Conservation (phyloP, 2,113 vertebrate species). For the Leptocoma aspasia region DNA sequence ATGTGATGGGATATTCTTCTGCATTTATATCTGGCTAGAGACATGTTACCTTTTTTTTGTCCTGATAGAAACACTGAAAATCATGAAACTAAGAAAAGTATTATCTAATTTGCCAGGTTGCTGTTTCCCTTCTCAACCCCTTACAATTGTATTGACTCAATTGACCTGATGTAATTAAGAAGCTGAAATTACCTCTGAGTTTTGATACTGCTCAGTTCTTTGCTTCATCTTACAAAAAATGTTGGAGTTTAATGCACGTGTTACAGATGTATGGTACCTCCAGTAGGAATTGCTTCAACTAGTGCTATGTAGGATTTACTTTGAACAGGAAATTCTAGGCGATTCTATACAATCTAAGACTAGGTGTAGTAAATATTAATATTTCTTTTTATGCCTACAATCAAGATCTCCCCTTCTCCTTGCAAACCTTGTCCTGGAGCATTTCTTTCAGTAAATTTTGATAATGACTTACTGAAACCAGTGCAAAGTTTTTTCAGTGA, state of each 20-base stretch:
- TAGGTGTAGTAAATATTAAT: not conserved
- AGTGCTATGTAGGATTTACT: rapidly evolving
- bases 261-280: not conserved
- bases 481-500: not conserved
- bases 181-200: not conserved
- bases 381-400: not conserved
- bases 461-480: not conserved
- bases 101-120: not conserved
- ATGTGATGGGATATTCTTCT: not conserved
- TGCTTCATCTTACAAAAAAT: not conserved
- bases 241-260: not conserved
- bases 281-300: not conserved
- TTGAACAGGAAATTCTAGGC: not conserved
- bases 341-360: not conserved
- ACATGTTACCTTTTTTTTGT: not conserved
- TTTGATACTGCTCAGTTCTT: not conserved
- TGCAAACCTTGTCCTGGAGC: not conserved
- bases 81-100: not conserved
- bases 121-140: not conserved
- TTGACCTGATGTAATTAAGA: not conserved
- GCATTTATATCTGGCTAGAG: not conserved
- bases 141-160: not conserved
- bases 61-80: not conserved
- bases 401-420: not conserved
- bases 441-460: not conserved